phyloP scores from a whole-genome alignment of 2,113 vertebrate genomes.

The Electrona antarctica region DNA sequence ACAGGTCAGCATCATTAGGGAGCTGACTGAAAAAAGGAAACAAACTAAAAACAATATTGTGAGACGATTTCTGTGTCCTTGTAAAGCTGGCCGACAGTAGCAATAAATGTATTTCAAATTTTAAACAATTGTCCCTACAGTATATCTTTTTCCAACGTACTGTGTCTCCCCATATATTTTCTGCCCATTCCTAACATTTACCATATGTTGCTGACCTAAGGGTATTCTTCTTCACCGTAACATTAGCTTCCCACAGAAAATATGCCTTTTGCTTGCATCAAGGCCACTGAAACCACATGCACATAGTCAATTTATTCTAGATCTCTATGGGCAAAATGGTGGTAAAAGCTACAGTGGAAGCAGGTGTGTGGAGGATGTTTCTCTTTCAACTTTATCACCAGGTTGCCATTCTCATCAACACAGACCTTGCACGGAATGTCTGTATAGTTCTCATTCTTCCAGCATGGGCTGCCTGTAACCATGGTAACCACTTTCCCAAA shows the following conservation, averaged over 20 bases:
- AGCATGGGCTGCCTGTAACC: too few species aligned
- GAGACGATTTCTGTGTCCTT: slow-evolving; percentile 23
- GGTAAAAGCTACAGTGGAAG: background rate
- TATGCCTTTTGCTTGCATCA: slow-evolving; percentile 22
- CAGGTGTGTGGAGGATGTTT: too few species aligned
- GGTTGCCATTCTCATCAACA: too few species aligned
- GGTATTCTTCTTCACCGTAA: background rate
- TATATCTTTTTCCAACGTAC: too few species aligned
- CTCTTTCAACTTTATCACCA: too few species aligned
- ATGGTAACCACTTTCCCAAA: too few species aligned
- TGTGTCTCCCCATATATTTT: too few species aligned
- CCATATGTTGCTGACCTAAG: background rate
- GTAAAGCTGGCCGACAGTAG: background rate
- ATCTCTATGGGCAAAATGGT: background rate
- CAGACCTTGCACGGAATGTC: too few species aligned
- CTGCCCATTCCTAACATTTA: too few species aligned
- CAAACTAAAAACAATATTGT: slow-evolving; percentile 35
- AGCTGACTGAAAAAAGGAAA: slow-evolving; percentile 56
- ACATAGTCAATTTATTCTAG: background rate
- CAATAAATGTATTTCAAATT: background rate
- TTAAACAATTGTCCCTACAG: background rate
- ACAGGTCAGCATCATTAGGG: slow-evolving; percentile 62
- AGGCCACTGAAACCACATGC: background rate
- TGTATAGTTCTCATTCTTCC: too few species aligned
- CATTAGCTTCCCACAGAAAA: background rate